phyloP scores from a whole-genome alignment of 2,797 vertebrate genomes.

The Trachurus trachurus region DNA sequence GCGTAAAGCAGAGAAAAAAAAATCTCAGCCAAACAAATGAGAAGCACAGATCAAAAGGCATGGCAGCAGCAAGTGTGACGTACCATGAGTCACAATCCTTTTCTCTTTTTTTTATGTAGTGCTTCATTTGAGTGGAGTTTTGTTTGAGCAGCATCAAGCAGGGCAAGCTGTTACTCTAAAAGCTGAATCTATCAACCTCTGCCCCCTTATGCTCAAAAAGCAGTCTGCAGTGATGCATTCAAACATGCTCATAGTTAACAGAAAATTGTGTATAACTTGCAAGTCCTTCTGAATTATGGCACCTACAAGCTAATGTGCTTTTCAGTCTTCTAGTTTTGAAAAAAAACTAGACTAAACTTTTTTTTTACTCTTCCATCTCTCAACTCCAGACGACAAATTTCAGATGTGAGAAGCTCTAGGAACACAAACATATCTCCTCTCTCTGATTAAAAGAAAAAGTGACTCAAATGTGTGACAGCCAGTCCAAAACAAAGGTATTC shows the following conservation, averaged over 20 bases:
- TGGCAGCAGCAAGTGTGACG: neutral
- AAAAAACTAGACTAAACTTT: no score
- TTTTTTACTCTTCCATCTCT: neutral
- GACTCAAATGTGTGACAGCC: neutral
- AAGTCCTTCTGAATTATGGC: neutral
- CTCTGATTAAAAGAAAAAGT: neutral
- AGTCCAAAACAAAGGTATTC: neutral
- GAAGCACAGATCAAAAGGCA: neutral
- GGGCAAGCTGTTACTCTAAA: conserved; percentile 23
- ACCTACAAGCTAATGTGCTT: neutral
- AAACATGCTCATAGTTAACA: neutral
- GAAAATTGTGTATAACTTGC: neutral
- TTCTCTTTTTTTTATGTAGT: conserved; percentile 8
- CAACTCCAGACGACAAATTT: neutral
- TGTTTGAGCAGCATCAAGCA: conserved; percentile 43
- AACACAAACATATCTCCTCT: neutral
- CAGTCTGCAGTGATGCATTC: neutral
- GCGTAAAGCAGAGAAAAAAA: neutral
- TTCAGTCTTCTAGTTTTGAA: neutral
- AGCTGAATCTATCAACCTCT: conserved; percentile 25
- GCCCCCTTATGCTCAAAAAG: conserved; percentile 22
- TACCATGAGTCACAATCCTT: neutral
- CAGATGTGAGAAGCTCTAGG: neutral
- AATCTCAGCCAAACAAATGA: neutral
- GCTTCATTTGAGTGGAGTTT: conserved; percentile 25